These are phyloP conservation scores for Clarias platycephalus DNA, from an alignment of 2,797 vertebrate species.

Conservation along the genomic window DNA sequence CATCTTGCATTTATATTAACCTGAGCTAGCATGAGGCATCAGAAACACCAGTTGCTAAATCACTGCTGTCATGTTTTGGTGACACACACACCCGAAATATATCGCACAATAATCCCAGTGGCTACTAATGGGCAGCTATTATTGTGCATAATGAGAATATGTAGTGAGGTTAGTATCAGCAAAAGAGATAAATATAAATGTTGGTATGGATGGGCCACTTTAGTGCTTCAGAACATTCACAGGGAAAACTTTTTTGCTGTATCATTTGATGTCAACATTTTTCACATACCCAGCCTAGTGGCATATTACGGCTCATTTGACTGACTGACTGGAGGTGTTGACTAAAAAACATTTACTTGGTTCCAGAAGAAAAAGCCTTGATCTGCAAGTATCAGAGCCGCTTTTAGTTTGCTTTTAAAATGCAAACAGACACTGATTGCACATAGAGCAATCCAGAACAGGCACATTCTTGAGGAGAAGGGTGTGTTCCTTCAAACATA, in stretches of 20 bases:
- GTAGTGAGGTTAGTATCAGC: neutral
- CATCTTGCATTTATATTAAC: neutral
- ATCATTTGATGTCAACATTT: neutral
- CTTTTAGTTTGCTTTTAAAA: neutral
- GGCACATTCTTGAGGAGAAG: constrained; percentile 39
- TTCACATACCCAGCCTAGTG: constrained; percentile 15
- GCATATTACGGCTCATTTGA: neutral
- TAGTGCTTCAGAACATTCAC: neutral
- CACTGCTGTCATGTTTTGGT: constrained; percentile 10
- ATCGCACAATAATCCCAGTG: constrained; percentile 16
- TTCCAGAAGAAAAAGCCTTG: constrained; percentile 22
- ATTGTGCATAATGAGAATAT: constrained; percentile 16
- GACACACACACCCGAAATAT: constrained; percentile 39
- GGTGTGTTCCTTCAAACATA: constrained; percentile 42
- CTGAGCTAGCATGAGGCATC: constrained; percentile 14
- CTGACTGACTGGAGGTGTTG: neutral
- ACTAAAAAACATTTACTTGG: neutral
- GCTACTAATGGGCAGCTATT: constrained; percentile 14
- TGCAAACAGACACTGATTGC: constrained; percentile 8
- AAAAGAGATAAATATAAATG: neutral
- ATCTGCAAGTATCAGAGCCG: neutral
- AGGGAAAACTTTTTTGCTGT: neutral
- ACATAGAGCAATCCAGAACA: constrained; percentile 27
- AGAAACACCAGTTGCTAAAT: constrained; percentile 34
- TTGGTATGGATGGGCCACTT: neutral